Evolutionary conservation across 2,888 invertebrate genomes (phyloP), one percentile per base, ranked within the genome.

Genomic region (Dexiosoma caninum): DNA sequence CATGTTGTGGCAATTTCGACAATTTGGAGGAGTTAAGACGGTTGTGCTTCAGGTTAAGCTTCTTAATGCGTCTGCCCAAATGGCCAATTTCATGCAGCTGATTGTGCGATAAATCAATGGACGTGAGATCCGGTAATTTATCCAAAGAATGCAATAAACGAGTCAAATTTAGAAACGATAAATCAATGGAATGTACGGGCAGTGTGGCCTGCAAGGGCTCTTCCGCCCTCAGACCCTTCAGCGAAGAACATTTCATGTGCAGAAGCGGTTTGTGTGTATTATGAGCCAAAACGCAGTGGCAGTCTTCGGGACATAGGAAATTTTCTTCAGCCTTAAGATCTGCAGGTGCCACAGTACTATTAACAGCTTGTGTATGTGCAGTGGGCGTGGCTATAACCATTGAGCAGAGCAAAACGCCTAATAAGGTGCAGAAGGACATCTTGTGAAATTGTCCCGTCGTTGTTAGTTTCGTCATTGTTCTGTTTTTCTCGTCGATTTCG

Each of bases 31-130:
- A 90, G 69, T 91, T 90, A 81, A 94, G 91, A 74, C 91, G 91
- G 85, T 94, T 94, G 84, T 93, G 91, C 8, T 93, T 92, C 40
- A 94, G 89, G 85, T 93, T 92, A 10, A 92, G 91, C 62, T 93
- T 89, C 86, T 93, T 92, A 79, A 91, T 92, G 64, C 94, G 91
- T 72, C 92, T 91, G 71, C 93, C 92, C 84, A 93, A 91, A 83
- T 92, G 93, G 1, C 92, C 92, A 35, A 94, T 88, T 78, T 91
- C 91, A 64, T 92, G 91, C 57, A 94, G 91, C 51, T 92, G 91
- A 84, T 94, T 94, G 55, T 92, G 91, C 1, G 94, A 94, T 35
- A 94, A 88, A 87, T 94, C 93, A 83, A 94, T 89, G 44, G 93
- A 92, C 57, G 92, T 93, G 42, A 94, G 88, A 88, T 92, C 92